These are phyloP conservation scores for Thamnophis elegans DNA, from an alignment of 2,797 vertebrate genomes.

Conservation along the genomic window DNA sequence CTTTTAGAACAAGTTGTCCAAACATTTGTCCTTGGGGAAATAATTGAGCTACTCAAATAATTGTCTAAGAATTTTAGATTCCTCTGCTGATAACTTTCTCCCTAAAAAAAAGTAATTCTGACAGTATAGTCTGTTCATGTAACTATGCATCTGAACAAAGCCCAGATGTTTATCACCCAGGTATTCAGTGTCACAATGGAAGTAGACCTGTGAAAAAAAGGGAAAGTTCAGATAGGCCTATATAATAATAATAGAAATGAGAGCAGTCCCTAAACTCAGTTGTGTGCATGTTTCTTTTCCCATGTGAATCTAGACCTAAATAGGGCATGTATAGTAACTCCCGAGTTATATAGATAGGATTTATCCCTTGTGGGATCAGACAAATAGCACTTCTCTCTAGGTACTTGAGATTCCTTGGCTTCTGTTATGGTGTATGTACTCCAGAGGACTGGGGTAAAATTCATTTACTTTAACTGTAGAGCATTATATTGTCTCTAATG, in stretches of 20 bases:
- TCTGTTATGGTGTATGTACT: background rate
- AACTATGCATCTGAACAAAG: background rate
- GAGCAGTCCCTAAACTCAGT: background rate
- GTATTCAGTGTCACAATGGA: background rate
- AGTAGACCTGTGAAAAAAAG: background rate
- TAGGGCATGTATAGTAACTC: background rate
- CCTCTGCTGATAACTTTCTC: background rate
- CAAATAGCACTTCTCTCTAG: background rate
- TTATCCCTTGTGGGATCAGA: background rate
- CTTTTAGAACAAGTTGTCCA: background rate
- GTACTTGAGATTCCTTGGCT: background rate
- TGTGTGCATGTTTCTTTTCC: slow-evolving; percentile 2
- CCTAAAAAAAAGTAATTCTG: background rate
- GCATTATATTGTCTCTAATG: background rate
- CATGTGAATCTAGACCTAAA: background rate
- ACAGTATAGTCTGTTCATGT: background rate
- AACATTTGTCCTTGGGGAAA: background rate
- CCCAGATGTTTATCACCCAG: background rate
- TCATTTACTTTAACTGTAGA: background rate
- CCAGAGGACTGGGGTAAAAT: background rate
- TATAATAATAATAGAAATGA: background rate
- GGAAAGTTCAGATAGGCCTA: background rate
- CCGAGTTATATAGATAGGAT: background rate
- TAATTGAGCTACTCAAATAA: background rate
- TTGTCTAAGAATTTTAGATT: background rate